Base-by-base conservation (phyloP, 2,888 invertebrate species). In the Neocrepidodera transversa region DNA sequence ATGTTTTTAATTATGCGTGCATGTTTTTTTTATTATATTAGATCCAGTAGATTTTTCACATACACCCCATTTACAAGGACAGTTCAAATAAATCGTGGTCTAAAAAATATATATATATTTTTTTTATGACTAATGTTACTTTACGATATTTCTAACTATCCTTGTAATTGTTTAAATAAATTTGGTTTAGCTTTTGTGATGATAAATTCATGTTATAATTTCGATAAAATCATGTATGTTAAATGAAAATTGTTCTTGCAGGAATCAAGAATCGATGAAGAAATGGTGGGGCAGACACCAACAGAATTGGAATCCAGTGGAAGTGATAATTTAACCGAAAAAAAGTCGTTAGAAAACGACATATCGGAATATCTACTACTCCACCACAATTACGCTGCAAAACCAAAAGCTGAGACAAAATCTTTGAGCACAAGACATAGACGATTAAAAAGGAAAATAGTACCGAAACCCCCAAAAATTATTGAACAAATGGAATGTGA, bases 221-320 rank as follows among this genome's bases (percentile, higher is more conserved):
- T n/a, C n/a, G n/a, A n/a, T n/a, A n/a, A n/a, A n/a, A n/a, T n/a
- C n/a, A n/a, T n/a, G n/a, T n/a, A n/a, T n/a, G n/a, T n/a, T n/a
- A n/a, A n/a, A n/a, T n/a, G n/a, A 2, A 20, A 28, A 14, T 55
- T 23, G 6, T 63, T 50, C 68, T 71, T 74, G 23, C 69, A 81
- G 79, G 81, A 82, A 77, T 72, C 77, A 70, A 68, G 72, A n/a
- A 42, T 18, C 76, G 73, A 78, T 84, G 68, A 82, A 86, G 75
- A 88, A 89, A 72, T 93, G 93, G 92, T 92, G 93, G 93, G 92
- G 92, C 63, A 88, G 88, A 50, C 90, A 91, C 75, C 92, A 92
- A 81, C 90, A 86, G 80, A 88, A 83, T 72, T 93, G 92, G 93
- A 92, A 91, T 78, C 92, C 92, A 69, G 83, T 90, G 75, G 84